These are phyloP conservation scores for Centroberyx gerrardi DNA, from an alignment of 2,797 vertebrate genomes.

Conservation along the genomic window DNA sequence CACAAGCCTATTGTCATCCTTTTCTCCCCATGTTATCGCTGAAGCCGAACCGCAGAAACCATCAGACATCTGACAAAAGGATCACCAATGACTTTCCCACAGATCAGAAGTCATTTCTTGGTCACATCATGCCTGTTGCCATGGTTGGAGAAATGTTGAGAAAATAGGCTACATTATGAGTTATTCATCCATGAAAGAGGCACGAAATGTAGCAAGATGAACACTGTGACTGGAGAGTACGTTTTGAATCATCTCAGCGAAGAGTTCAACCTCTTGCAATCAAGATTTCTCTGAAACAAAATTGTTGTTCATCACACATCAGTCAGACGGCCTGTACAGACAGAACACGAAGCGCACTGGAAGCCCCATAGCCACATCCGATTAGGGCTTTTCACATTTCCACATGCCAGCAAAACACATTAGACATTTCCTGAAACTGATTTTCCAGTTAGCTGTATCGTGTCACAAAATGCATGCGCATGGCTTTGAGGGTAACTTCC, in stretches of 20 bases:
- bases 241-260: slow-evolving; percentile 30
- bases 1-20: slow-evolving; percentile 30
- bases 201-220: slow-evolving; percentile 29
- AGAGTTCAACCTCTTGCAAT: slow-evolving; percentile 20
- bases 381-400: slow-evolving; percentile 55
- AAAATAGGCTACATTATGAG: neutral
- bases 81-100: neutral
- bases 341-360: slow-evolving; percentile 5
- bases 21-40: slow-evolving; percentile 42
- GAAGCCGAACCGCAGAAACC: slow-evolving; percentile 14
- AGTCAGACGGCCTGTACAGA: slow-evolving; percentile 21
- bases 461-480: slow-evolving; percentile 46
- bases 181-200: slow-evolving; percentile 43
- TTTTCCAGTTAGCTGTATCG: slow-evolving; percentile 50
- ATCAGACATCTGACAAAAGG: slow-evolving; percentile 17
- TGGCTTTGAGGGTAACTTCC: slow-evolving; percentile 52
- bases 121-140: slow-evolving; percentile 15
- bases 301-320: slow-evolving; percentile 21
- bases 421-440: slow-evolving; percentile 35
- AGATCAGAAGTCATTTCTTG: slow-evolving; percentile 4
- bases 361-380: slow-evolving; percentile 51
- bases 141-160: neutral
- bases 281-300: slow-evolving; percentile 18
- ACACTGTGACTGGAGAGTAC: slow-evolving; percentile 16
- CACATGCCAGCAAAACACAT: slow-evolving; percentile 51